Evolutionary conservation across 2,797 vertebrate species (phyloP), one percentile per base, ranked within the genome.

Genomic region (Poeciliopsis turneri): DNA sequence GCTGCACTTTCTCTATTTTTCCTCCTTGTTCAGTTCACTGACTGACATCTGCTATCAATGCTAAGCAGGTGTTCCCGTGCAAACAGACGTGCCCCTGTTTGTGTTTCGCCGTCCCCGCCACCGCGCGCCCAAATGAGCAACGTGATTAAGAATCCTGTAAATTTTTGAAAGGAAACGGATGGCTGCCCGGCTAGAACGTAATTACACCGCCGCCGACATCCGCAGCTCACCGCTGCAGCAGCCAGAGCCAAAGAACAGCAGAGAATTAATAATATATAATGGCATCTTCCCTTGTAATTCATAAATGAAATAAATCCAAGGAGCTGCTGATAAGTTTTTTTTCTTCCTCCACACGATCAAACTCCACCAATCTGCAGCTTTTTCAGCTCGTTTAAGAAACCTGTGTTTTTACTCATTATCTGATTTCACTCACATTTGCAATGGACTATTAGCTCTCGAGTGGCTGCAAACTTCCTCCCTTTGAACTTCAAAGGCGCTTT

Each of bases 161-260:
- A 97, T 98, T 98, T 98, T 98, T 97, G 97, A 98, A 97, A 98
- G 97, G 97, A 97, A 98, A 97, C 97, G 98, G 97, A 98, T 98
- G 98, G 97, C 97, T 98, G 97, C 97, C 97, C 97, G 96, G 97
- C 97, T 97, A 97, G 97, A 98, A 98, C 98, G 96, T 98, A 98
- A 98, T 99, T 99, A 98, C 97, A 97, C 97, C 93, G 94, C 96
- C 96, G 95, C 96, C 95, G 94, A 96, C 97, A 97, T 98, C 97
- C 97, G 96, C 96, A 91, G 92, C 93, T 92, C 92, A 79, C 93
- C 85, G 93, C 87, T 61, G 92, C 91, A 80, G 92, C 92, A 92
- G 92, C 93, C 92, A 94, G 96, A 96, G 96, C 96, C 95, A 94
- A 96, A 96, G 96, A 97, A 97, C 96, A 96, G 96, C 96, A 96